Base-by-base conservation (phyloP, 1,140 invertebrate genomes). In the Wasmannia auropunctata region DNA sequence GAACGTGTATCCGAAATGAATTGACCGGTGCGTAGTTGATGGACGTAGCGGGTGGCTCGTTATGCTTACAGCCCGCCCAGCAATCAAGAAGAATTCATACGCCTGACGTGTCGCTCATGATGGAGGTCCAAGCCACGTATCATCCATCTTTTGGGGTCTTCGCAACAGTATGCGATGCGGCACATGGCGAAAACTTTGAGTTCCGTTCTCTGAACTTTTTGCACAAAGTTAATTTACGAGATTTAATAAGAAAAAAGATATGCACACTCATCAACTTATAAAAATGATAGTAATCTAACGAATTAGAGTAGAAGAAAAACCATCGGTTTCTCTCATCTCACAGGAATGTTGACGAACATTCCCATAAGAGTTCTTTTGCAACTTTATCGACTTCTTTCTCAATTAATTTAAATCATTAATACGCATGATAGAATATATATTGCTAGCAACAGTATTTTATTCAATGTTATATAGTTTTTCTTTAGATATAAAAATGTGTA, bases 11-110 rank as follows among this genome's bases (percentile, higher is more conserved):
- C 91, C 86, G 87, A 92, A 93, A 93, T 92, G 93, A 94, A 94
- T 94, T 92, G 93, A 94, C 91, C 93, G 90, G 90, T 91, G 91
- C 92, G 93, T 94, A 89, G 88, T 94, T 94, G 93, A 94, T 94
- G 94, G 92, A 94, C 94, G 91, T 94, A 93, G 94, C 94, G 94
- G 94, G 94, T 95, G 94, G 94, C 93, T 94, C 92, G 93, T 94
- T 94, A 94, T 93, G 90, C 91, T 90, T 88, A 86, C 90, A 91
- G 88, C 89, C 87, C 87, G 89, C 86, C 85, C 69, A 62, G 93
- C 92, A 94, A 95, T 95, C 94, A 94, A 92, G 90, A 92, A 88
- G 90, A 91, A 95, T 94, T 94, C 93, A 94, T 94, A 92, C 87
- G 92, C 90, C 92, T 92, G 92, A 94, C 94, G 94, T 94, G 94